These are phyloP conservation scores for Branchipolynoe longqiensis DNA, from an alignment of 2,888 invertebrate genomes.

Conservation along the genomic window DNA sequence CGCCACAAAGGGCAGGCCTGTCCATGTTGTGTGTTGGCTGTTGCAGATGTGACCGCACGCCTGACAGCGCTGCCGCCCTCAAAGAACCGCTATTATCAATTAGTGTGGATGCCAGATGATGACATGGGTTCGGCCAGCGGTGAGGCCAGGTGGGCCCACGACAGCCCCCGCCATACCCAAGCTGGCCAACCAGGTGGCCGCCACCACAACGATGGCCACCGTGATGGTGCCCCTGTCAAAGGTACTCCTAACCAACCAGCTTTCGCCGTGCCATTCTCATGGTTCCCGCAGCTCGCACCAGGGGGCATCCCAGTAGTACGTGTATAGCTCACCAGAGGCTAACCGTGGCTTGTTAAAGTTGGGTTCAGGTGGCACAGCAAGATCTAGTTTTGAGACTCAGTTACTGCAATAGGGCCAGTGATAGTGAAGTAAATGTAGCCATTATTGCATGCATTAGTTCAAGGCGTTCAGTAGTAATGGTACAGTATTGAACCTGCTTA, in stretches of 20 bases:
- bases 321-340: not conserved
- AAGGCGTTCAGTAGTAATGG: too few relatives aligned
- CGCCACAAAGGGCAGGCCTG: not conserved
- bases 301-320: not conserved
- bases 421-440: too few relatives aligned
- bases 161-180: not conserved
- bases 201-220: not conserved
- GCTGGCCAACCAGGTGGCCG: not conserved
- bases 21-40: conserved; percentile 34
- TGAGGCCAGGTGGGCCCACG: not conserved
- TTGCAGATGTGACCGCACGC: conserved; percentile 37
- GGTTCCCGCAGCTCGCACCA: conserved; percentile 20
- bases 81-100: conserved; percentile 50
- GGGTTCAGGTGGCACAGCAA: too few relatives aligned
- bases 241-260: conserved; percentile 11
- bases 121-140: conserved; percentile 37
- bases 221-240: not conserved
- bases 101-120: conserved; percentile 57
- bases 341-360: too few relatives aligned
- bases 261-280: not conserved
- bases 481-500: too few relatives aligned
- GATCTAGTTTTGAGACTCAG: too few relatives aligned
- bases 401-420: too few relatives aligned
- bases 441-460: too few relatives aligned
- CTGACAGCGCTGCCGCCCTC: conserved; percentile 36